A percentile compares a stretch with the other conserved stretches of the same genome.
phyloP scores from a whole-genome alignment of 2,888 invertebrate species.

The Vesta saturnalis region DNA sequence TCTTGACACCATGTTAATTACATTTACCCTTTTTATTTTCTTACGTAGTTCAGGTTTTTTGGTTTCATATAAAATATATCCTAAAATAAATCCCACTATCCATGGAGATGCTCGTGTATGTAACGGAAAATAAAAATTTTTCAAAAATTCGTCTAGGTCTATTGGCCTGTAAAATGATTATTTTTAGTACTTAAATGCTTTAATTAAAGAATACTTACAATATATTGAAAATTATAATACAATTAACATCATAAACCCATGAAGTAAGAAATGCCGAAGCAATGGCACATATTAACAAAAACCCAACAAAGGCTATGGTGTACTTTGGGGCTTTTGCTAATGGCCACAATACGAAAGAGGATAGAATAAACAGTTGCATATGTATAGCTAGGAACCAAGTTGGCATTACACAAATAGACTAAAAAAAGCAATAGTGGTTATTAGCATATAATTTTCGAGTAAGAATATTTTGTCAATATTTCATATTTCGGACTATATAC shows the following conservation, averaged over 20 bases:
- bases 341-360: neutral
- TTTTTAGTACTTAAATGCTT: neutral
- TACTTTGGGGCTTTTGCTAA: slow-evolving; percentile 8
- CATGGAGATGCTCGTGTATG: slow-evolving; percentile 18
- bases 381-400: neutral
- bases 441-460: too few relatives aligned
- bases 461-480: too few relatives aligned
- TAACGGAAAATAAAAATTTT: slow-evolving; percentile 11
- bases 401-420: neutral
- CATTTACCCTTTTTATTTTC: neutral
- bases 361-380: slow-evolving; percentile 8
- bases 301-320: neutral
- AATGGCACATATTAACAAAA: neutral
- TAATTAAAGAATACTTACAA: neutral
- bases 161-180: neutral
- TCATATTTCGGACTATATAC: too few relatives aligned
- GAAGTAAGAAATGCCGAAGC: slow-evolving; percentile 2
- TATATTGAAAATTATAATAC: neutral
- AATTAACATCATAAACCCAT: slow-evolving; percentile 15
- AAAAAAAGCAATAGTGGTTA: too few relatives aligned
- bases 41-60: neutral
- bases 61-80: slow-evolving; percentile 11
- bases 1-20: too few relatives aligned
- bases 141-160: slow-evolving; percentile 7
- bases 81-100: slow-evolving; percentile 23